A percentile compares a stretch with the other conserved stretches of the same genome.
Conservation (phyloP, 2,113 vertebrate species). For the Nestor notabilis region DNA sequence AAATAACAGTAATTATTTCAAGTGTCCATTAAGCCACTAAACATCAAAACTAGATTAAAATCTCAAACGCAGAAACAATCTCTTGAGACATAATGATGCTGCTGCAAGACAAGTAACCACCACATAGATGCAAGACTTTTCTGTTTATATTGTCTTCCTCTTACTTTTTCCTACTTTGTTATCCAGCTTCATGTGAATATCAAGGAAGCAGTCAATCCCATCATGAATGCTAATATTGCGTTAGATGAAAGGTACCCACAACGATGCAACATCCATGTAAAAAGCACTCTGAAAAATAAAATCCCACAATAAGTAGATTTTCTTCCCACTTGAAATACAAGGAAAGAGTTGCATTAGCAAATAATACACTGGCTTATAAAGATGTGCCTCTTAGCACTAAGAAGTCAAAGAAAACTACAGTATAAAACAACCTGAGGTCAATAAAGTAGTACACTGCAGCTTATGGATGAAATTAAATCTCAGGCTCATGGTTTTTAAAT, state of each 20-base stretch:
- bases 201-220: background rate
- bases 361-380: background rate
- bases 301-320: background rate
- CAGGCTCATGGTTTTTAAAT: background rate
- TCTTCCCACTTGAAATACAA: background rate
- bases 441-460: background rate
- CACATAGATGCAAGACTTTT: background rate
- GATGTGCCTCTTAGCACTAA: background rate
- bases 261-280: background rate
- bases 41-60: background rate
- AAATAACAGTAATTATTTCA: background rate
- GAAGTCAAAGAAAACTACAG: background rate
- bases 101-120: background rate
- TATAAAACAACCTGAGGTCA: background rate
- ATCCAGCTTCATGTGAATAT: background rate
- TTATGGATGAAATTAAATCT: conserved; percentile 11
- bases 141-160: background rate
- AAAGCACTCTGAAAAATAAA: background rate
- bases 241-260: background rate
- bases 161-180: background rate
- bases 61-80: background rate
- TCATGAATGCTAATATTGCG: background rate
- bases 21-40: background rate
- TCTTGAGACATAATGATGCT: background rate
- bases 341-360: background rate